Conservation (phyloP, 2,888 invertebrate species). For the Drosophila prolongata region DNA sequence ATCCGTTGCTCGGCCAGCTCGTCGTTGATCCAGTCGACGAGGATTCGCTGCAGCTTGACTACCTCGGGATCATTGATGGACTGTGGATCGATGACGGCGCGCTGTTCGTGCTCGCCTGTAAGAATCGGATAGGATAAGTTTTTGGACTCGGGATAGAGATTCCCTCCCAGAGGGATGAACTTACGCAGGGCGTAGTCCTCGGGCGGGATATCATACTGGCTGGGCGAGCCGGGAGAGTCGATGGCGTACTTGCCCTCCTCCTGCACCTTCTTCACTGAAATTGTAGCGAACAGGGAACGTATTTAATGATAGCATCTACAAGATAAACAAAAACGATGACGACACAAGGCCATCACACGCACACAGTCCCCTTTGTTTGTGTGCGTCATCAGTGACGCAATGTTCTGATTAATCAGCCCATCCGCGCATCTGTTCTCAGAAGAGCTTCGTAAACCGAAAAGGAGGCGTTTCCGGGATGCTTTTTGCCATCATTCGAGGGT, state of each 20-base stretch:
- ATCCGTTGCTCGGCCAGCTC: constrained; percentile 98
- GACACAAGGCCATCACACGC: constrained; percentile 44
- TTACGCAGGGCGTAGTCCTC: constrained; percentile 96
- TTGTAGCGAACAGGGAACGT: background rate
- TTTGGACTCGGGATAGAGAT: background rate
- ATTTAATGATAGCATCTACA: constrained; percentile 3
- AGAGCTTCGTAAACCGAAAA: constrained; percentile 21
- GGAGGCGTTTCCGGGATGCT: background rate
- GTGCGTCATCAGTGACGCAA: constrained; percentile 76
- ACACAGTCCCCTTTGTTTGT: constrained; percentile 48
- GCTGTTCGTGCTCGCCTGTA: constrained; percentile 97
- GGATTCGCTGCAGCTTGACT: constrained; percentile 91
- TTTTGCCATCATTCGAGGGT: background rate
- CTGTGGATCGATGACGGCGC: constrained; percentile 96
- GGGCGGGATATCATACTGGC: constrained; percentile 94
- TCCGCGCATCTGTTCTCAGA: constrained; percentile 60
- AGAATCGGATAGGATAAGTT: constrained; percentile 16
- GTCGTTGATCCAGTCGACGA: constrained; percentile 99
- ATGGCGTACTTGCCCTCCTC: constrained; percentile 98
- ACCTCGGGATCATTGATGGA: constrained; percentile 95
- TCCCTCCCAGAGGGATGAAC: constrained; percentile 47
- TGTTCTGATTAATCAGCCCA: constrained; percentile 54
- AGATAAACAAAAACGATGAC: constrained; percentile 66
- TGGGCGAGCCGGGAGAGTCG: constrained; percentile 97
- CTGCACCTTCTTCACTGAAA: constrained; percentile 95